phyloP scores from a whole-genome alignment of 2,797 vertebrate species.

The Chrysocyon brachyurus region DNA sequence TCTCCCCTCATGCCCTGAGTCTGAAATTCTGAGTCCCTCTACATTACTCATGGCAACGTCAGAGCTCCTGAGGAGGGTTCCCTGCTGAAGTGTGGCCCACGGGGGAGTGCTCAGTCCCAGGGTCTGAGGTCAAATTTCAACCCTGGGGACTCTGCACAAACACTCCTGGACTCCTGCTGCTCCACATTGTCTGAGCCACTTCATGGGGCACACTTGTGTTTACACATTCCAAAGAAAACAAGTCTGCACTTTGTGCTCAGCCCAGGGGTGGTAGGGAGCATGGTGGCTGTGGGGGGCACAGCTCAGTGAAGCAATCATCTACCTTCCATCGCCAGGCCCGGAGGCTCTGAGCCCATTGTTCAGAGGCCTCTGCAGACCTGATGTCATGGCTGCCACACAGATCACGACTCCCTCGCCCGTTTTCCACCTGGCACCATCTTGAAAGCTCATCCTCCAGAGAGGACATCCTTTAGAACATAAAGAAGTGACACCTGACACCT shows the following conservation, averaged over 20 bases:
- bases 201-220: background rate
- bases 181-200: background rate
- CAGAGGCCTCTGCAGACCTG: background rate
- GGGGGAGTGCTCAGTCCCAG: fast-evolving
- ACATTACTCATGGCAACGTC: fast-evolving
- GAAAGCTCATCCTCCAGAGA: background rate
- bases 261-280: background rate
- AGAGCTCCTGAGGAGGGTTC: background rate
- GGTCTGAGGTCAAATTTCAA: background rate
- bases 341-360: background rate
- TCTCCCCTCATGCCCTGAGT: background rate
- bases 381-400: background rate
- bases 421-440: background rate
- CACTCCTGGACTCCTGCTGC: background rate
- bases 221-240: background rate
- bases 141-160: background rate
- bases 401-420: background rate
- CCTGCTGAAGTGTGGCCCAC: too few relatives aligned
- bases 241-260: background rate
- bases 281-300: too few relatives aligned
- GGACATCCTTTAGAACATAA: background rate
- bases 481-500: background rate
- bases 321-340: too few relatives aligned
- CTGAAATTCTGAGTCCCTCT: background rate
- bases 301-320: background rate